These are phyloP conservation scores for Callopanchax toddi DNA, from an alignment of 2,113 vertebrate genomes.

Conservation along the genomic window DNA sequence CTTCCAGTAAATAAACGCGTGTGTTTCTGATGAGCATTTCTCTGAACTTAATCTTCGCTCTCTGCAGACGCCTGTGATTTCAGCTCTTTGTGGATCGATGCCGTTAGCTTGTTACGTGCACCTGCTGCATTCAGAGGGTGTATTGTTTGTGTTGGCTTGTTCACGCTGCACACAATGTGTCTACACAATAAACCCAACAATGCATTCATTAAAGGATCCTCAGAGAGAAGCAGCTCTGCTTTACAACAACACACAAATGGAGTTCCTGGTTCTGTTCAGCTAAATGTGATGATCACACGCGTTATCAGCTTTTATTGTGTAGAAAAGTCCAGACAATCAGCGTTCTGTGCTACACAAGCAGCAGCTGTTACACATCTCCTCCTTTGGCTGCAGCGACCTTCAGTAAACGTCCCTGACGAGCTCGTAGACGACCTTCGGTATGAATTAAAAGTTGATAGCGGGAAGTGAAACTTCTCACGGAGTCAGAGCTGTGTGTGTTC, in stretches of 20 bases:
- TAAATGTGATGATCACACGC: not conserved
- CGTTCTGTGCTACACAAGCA: not conserved
- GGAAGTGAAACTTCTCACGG: not conserved
- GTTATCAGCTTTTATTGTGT: not conserved
- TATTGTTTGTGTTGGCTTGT: conserved; percentile 11
- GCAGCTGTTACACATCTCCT: conserved; percentile 6
- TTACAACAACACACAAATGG: not conserved
- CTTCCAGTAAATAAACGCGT: too few species aligned
- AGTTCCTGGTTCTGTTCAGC: too few species aligned
- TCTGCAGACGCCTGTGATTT: conserved; percentile 1
- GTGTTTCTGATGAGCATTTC: too few species aligned
- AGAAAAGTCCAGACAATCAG: not conserved
- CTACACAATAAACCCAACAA: conserved; percentile 8
- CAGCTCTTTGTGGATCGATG: conserved; percentile 22
- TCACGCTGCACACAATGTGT: conserved; percentile 1
- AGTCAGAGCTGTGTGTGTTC: not conserved
- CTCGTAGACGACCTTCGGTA: not conserved
- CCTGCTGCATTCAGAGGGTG: conserved; percentile 3
- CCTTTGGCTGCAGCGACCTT: not conserved
- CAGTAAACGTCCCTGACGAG: not conserved
- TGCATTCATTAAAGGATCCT: conserved; percentile 9
- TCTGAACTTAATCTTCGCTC: too few species aligned
- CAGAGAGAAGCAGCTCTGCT: not conserved
- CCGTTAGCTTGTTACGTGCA: not conserved
- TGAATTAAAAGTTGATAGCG: conserved; percentile 9